Base-by-base conservation (phyloP, 2,797 vertebrate genomes). In the Euthynnus affinis region DNA sequence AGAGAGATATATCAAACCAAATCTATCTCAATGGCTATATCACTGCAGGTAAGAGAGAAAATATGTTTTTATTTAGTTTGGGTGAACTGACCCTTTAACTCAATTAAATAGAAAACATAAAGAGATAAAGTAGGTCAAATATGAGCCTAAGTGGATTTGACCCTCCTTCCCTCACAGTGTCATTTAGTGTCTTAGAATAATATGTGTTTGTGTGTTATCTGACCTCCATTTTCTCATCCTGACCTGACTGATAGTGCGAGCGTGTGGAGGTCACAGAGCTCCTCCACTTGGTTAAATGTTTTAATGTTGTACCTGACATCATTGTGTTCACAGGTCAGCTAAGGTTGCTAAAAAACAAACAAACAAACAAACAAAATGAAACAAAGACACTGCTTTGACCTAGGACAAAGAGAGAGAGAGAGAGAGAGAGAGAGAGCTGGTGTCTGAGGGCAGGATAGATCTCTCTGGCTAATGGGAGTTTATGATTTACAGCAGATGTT, bases 171-270 rank as follows among this genome's bases (percentile, higher is more conserved):
- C 71, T 80, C 76, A 55, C 48, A 15, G 44, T 66, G 84, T 84
- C 65, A 86, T 85, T 88, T 80, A 76, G 80, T 78, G 82, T 76
- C 44, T 71, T 76, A 48, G 53, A 91, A 82, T 79, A 83, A 87
- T 80, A 77, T 76, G 78, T 82, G 82, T 86, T 83, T 87, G 78
- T 83, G 76, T 76, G 73, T 80, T 85, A 74, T 29, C 37, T 89
- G 91, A 91, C 89, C 91, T 89, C 90, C 66, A 92, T 92, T 92
- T 93, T 88, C 92, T 89, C 81, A 71, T 80, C 74, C 56, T 85
- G 91, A 90, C 90, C 92, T 32, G 48, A 18, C 60, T n/a, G 83
- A 78, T 69, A 27, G 27, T 52, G 72, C n/a, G 32, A 63, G 66
- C 20, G 4, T 18, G 67, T 46, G 42, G 76, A 48, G 87, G 86